phyloP scores from a whole-genome alignment of 2,797 vertebrate species.

The Trichosurus vulpecula region DNA sequence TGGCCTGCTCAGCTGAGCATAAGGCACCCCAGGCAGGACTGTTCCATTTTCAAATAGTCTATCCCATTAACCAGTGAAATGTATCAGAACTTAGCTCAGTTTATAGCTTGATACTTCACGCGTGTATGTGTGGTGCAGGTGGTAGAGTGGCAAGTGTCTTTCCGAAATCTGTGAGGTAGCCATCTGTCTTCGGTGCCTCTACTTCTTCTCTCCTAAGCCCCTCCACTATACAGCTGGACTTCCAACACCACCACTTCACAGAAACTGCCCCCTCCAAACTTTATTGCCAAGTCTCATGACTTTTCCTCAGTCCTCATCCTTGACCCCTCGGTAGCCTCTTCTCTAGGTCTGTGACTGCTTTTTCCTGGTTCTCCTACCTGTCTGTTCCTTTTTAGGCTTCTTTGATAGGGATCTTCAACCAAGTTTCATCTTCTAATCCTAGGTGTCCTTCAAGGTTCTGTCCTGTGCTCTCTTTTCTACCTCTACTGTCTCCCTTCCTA shows the following conservation, averaged over 20 bases:
- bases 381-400: not conserved
- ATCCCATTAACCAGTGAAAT: not conserved
- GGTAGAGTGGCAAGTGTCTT: too few relatives aligned
- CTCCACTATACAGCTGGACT: too few relatives aligned
- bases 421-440: not conserved
- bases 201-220: not conserved
- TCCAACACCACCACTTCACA: not conserved
- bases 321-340: too few relatives aligned
- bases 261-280: not conserved
- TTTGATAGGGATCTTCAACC: not conserved
- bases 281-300: too few relatives aligned
- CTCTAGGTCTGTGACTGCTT: not conserved
- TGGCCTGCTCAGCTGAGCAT: too few relatives aligned
- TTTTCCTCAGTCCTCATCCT: not conserved
- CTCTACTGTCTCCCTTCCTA: too few relatives aligned
- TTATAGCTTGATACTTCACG: too few relatives aligned
- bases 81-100: not conserved
- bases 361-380: not conserved
- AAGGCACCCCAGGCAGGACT: too few relatives aligned
- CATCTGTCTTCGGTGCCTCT: too few relatives aligned
- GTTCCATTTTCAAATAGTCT: not conserved
- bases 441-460: not conserved
- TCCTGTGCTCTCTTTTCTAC: not conserved
- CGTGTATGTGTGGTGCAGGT: too few relatives aligned
- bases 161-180: too few relatives aligned